Conservation (phyloP, 1,140 invertebrate genomes). For the Octopus sinensis region DNA sequence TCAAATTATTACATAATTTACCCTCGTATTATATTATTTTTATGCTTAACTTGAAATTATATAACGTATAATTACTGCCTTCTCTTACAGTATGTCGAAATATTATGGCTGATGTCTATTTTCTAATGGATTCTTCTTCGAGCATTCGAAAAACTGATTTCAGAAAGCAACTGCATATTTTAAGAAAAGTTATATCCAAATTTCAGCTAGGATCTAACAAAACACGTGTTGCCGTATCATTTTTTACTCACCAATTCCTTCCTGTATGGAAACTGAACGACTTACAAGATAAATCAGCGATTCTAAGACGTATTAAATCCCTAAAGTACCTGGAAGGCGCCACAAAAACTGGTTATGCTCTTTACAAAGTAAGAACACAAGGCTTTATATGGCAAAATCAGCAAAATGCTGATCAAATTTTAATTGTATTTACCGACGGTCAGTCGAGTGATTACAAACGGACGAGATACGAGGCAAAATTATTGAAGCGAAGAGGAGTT, state of each 20-base stretch:
- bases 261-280: slow-evolving; percentile 33
- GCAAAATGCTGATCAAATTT: slow-evolving; percentile 31
- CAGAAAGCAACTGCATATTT: slow-evolving; percentile 38
- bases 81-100: slow-evolving; percentile 32
- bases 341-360: slow-evolving; percentile 28
- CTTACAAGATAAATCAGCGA: slow-evolving; percentile 28
- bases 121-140: slow-evolving; percentile 47
- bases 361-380: slow-evolving; percentile 30
- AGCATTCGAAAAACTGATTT: slow-evolving; percentile 47
- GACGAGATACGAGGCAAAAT: slow-evolving; percentile 33
- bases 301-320: slow-evolving; percentile 28
- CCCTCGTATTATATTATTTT: background rate
- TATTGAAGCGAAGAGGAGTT: slow-evolving; percentile 21
- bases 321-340: slow-evolving; percentile 21
- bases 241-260: slow-evolving; percentile 32
- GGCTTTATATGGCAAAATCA: slow-evolving; percentile 34
- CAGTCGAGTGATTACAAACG: slow-evolving; percentile 34
- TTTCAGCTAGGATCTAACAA: slow-evolving; percentile 39
- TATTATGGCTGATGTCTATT: slow-evolving; percentile 48
- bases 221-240: slow-evolving; percentile 37
- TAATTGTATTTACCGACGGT: slow-evolving; percentile 49
- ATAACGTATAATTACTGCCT: background rate
- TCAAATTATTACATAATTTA: background rate
- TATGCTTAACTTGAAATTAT: background rate
- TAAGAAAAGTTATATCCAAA: slow-evolving; percentile 37